These are phyloP conservation scores for Furcifer pardalis DNA, from an alignment of 2,797 vertebrate genomes.

Conservation along the genomic window DNA sequence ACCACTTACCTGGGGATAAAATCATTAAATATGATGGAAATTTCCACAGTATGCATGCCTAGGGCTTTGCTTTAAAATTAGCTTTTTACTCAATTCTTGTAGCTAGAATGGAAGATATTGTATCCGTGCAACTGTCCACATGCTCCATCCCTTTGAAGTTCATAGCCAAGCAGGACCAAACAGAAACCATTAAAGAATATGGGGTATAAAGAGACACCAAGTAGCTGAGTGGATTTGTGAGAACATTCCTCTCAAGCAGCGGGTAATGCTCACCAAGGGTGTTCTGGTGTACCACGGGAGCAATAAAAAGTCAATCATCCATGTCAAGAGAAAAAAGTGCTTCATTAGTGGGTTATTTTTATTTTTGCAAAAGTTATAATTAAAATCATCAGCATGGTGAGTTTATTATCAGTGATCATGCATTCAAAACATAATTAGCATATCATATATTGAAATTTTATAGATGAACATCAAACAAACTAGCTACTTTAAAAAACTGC, in stretches of 20 bases:
- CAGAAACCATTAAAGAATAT: background rate
- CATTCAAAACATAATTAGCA: background rate
- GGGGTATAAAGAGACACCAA: background rate
- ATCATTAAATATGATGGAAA: background rate
- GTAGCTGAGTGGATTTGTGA: background rate
- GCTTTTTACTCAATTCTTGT: background rate
- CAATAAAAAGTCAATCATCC: constrained; percentile 1
- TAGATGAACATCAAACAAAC: background rate
- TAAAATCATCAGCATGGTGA: constrained; percentile 44
- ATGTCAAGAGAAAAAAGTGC: background rate
- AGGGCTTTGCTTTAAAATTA: background rate
- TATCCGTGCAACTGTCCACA: background rate
- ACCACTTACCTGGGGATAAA: background rate
- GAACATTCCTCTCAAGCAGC: background rate
- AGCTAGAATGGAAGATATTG: background rate
- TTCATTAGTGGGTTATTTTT: constrained; percentile 33
- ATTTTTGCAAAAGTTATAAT: constrained; percentile 57
- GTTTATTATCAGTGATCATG: constrained; percentile 12
- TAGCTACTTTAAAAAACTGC: background rate
- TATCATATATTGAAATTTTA: background rate
- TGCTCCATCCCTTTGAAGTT: background rate
- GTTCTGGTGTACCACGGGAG: background rate
- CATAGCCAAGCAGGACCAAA: background rate
- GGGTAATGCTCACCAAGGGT: background rate
- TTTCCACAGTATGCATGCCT: background rate